These are phyloP conservation scores for Patella depressa DNA, from an alignment of 2,888 invertebrate species.

Conservation along the genomic window DNA sequence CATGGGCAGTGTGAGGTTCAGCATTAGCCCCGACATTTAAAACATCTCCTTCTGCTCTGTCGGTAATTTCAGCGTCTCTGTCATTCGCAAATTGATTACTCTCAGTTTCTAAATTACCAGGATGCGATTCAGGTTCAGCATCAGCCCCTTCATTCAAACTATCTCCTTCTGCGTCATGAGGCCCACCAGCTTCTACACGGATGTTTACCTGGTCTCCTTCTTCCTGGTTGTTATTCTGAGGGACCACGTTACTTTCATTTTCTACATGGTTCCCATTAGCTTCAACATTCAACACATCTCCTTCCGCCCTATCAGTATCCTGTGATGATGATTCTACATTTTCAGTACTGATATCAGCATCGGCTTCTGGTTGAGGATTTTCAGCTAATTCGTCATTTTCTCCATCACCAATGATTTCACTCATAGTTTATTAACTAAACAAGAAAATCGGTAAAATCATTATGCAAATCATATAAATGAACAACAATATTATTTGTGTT, in stretches of 20 bases:
- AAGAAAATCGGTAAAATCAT: too few species aligned
- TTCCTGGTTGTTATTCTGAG: neutral
- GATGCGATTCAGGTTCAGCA: neutral
- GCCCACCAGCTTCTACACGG: conserved; percentile 20
- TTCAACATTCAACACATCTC: neutral
- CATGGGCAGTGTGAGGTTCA: conserved; percentile 12
- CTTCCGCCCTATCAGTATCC: too few species aligned
- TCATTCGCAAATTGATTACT: conserved; percentile 6
- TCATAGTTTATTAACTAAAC: neutral
- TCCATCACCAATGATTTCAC: conserved; percentile 1
- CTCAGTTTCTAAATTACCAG: conserved; percentile 5
- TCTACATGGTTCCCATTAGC: neutral
- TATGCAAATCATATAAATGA: too few species aligned
- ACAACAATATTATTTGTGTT: too few species aligned
- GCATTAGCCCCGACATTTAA: conserved; percentile 13
- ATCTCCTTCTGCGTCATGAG: neutral
- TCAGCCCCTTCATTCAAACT: neutral
- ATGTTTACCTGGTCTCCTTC: conserved; percentile 6
- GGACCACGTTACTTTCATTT: neutral
- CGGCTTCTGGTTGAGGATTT: conserved; percentile 44
- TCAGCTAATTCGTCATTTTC: conserved; percentile 31
- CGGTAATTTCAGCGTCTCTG: conserved; percentile 13
- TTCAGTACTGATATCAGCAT: conserved; percentile 24
- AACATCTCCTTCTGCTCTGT: conserved; percentile 9
- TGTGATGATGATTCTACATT: neutral